Percentiles rank a stretch among this genome's conserved stretches.
phyloP scores from a whole-genome alignment of 2,888 invertebrate genomes.

The Lasioglossum malachurum region DNA sequence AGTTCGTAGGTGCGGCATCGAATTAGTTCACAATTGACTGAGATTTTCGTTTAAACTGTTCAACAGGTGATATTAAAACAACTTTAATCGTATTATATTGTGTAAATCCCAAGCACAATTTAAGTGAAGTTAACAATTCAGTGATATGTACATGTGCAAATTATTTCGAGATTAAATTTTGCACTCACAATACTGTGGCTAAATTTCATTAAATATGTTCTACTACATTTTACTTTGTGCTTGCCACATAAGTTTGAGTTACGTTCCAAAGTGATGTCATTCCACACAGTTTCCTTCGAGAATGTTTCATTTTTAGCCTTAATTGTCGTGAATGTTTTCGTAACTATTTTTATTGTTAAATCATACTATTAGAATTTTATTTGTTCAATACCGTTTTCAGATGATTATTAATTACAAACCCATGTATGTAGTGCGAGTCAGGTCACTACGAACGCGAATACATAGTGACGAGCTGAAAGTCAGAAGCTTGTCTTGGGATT shows the following conservation, averaged over 20 bases:
- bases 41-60: slow-evolving; percentile 5
- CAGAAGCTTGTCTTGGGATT: not conserved
- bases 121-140: not conserved
- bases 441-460: not conserved
- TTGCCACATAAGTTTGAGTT: not conserved
- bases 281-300: not conserved
- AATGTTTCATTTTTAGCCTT: not conserved
- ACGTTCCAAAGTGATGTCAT: not conserved
- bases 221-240: not conserved
- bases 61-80: not conserved
- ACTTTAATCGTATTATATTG: not conserved
- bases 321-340: not conserved
- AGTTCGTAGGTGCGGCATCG: not conserved
- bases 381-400: too few relatives aligned
- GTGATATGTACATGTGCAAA: not conserved
- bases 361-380: not conserved
- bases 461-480: not conserved
- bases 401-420: not conserved
- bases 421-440: not conserved
- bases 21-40: not conserved
- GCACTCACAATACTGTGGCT: not conserved
- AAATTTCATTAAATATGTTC: not conserved
- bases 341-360: not conserved
- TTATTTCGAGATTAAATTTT: not conserved
- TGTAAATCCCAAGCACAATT: not conserved